Evolutionary conservation across 2,113 vertebrate species (phyloP).

Genomic region (Anguilla rostrata): DNA sequence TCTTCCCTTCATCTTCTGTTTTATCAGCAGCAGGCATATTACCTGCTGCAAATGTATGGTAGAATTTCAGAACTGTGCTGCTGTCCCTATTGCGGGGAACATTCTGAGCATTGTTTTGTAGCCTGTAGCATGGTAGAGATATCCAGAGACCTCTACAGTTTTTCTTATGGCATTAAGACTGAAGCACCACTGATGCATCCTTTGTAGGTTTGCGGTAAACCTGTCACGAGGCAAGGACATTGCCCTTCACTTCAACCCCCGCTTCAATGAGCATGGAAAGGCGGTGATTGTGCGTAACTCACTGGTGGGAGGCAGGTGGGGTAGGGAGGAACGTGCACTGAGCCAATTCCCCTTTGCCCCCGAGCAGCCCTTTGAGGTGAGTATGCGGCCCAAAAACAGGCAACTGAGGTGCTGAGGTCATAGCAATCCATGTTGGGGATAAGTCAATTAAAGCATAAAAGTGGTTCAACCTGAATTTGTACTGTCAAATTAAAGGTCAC

Average conservation of each 20-base stretch:
- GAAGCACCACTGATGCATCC: not conserved
- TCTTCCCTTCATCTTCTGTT: not conserved
- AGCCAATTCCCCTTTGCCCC: conserved; percentile 39
- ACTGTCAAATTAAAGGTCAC: not conserved
- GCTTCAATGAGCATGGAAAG: conserved; percentile 41
- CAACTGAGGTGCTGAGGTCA: not conserved
- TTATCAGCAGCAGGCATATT: not conserved
- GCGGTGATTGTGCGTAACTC: conserved; percentile 47
- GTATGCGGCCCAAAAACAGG: not conserved
- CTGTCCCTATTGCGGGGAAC: not conserved
- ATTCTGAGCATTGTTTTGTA: not conserved
- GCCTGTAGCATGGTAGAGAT: not conserved
- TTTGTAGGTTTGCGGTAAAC: conserved; percentile 46
- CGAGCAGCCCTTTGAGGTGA: conserved; percentile 54
- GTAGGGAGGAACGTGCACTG: conserved; percentile 40
- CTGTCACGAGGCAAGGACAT: conserved; percentile 40
- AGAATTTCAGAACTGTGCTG: not conserved
- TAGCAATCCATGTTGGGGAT: too few relatives aligned
- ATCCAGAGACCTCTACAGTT: not conserved
- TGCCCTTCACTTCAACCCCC: conserved; percentile 49
- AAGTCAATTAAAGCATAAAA: not conserved
- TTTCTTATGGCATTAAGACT: not conserved
- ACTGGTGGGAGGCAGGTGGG: conserved; percentile 38
- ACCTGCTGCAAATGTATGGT: not conserved
- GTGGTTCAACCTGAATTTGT: not conserved